A percentile compares a stretch with the other conserved stretches of the same genome.
These are phyloP conservation scores for Malacoraja senta DNA, from an alignment of 2,797 vertebrate genomes.

Conservation along the genomic window DNA sequence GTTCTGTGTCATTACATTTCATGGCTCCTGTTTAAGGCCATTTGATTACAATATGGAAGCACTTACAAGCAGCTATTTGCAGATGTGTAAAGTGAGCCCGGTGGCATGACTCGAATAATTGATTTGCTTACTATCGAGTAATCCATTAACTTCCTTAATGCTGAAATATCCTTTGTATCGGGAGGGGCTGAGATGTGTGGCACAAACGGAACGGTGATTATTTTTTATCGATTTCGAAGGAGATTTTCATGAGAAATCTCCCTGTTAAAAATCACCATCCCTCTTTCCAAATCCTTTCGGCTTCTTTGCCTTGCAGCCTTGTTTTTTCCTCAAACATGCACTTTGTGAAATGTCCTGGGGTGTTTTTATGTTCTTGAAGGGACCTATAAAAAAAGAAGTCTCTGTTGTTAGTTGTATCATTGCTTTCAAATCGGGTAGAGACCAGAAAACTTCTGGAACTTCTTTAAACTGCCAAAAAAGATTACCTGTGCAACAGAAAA, in stretches of 20 bases:
- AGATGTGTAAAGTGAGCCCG: constrained; percentile 25
- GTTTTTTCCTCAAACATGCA: too few species aligned
- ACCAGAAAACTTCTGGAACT: not conserved
- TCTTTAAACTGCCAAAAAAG: not conserved
- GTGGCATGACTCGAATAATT: constrained; percentile 17
- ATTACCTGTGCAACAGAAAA: not conserved
- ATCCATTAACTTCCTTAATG: not conserved
- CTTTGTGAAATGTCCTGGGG: too few species aligned
- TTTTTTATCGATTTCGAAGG: not conserved
- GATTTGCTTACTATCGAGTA: constrained; percentile 7
- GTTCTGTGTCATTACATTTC: constrained; percentile 36
- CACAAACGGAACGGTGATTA: not conserved
- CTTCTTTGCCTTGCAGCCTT: not conserved
- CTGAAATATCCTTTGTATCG: not conserved
- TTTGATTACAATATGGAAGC: constrained; percentile 36
- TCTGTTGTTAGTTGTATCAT: not conserved
- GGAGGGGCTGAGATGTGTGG: not conserved
- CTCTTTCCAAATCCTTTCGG: not conserved
- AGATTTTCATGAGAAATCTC: not conserved
- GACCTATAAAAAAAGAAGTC: too few species aligned
- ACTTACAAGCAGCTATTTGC: constrained; percentile 26
- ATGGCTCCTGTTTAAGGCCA: constrained; percentile 35
- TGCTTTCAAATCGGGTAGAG: not conserved
- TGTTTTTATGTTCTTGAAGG: too few species aligned
- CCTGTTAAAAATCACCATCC: not conserved